Evolutionary conservation across 2,797 vertebrate species (phyloP).

Genomic region (Spinus olivaceus): DNA sequence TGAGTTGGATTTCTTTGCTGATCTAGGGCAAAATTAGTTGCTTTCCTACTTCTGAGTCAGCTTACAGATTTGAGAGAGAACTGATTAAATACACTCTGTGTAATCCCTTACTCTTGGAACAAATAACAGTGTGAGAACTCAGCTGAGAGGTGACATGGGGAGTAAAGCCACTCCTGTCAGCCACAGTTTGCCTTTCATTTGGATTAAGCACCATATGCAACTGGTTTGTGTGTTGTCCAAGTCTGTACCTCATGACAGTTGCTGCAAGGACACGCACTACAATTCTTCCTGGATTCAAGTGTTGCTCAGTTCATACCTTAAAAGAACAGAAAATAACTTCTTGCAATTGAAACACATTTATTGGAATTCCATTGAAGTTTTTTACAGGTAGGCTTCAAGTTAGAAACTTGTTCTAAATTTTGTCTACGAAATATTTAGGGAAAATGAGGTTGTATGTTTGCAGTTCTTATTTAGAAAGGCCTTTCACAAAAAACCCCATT

Average conservation of each 20-base stretch:
- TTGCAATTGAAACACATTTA: neutral
- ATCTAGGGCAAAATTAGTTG: neutral
- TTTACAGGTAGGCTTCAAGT: neutral
- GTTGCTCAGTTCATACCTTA: neutral
- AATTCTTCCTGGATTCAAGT: neutral
- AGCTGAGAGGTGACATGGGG: neutral
- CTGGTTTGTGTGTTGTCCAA: fast-evolving
- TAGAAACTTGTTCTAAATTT: neutral
- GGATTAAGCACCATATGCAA: neutral
- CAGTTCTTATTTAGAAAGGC: neutral
- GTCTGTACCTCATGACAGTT: neutral
- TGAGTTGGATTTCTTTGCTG: neutral
- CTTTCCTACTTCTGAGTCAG: neutral
- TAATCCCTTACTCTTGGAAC: neutral
- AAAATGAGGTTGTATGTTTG: neutral
- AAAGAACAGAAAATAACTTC: neutral
- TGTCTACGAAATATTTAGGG: neutral
- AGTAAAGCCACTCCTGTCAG: neutral
- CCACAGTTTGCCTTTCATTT: neutral
- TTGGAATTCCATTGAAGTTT: neutral
- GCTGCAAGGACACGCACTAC: neutral
- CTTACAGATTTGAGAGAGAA: neutral
- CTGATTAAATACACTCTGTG: neutral
- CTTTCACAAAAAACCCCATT: neutral
- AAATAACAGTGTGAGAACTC: neutral